Conservation (phyloP, 2,797 vertebrate species). For the Ficedula albicollis region DNA sequence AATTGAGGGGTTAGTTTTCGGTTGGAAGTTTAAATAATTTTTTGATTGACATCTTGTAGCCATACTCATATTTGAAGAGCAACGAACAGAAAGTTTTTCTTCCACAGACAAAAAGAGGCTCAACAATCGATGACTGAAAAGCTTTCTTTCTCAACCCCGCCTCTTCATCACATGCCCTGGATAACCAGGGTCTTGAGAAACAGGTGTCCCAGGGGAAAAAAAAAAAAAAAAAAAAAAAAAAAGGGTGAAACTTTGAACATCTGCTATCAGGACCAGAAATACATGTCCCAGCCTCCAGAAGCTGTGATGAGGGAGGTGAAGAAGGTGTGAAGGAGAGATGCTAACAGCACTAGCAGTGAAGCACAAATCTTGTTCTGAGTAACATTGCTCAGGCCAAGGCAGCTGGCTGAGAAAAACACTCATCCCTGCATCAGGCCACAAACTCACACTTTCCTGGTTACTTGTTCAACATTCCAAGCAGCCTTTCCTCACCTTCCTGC, state of each 20-base stretch:
- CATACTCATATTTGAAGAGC: neutral
- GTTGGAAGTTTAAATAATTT: neutral
- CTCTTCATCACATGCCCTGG: neutral
- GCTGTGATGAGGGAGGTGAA: neutral
- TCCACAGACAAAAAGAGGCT: neutral
- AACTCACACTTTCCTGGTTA: neutral
- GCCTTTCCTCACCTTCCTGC: neutral
- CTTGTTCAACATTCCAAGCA: neutral
- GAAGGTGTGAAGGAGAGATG: neutral
- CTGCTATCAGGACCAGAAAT: neutral
- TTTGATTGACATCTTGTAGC: neutral
- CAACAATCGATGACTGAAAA: neutral
- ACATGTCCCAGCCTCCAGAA: neutral
- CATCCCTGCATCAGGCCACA: neutral
- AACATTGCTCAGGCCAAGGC: neutral
- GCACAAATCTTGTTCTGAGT: neutral
- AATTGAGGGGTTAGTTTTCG: neutral
- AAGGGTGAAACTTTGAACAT: neutral
- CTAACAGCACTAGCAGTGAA: neutral
- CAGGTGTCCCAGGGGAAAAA: neutral
- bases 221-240: neutral
- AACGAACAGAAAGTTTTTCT: neutral
- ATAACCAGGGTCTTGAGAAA: neutral
- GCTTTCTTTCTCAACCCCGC: neutral
- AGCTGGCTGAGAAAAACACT: neutral